phyloP scores from a whole-genome alignment of 1,140 invertebrate genomes.

The Protaetia brevitarsis region DNA sequence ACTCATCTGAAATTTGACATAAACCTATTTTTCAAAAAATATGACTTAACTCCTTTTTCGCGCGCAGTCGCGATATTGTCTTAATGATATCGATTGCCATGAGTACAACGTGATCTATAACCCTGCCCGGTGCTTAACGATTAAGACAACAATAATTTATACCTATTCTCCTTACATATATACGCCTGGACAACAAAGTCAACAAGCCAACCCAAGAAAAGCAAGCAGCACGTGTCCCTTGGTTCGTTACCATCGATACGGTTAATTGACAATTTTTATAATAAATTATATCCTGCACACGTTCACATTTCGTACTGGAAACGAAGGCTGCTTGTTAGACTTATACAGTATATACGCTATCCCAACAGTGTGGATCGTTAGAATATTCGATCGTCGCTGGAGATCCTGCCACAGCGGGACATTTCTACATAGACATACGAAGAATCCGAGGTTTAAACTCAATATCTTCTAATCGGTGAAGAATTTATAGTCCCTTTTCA shows the following conservation, averaged over 20 bases:
- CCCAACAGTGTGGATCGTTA: not conserved
- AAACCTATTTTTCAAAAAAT: too few species aligned
- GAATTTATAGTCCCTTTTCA: constrained; percentile 20
- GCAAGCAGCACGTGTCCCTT: constrained; percentile 7
- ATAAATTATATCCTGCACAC: constrained; percentile 3
- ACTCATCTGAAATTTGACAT: too few species aligned
- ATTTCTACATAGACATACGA: too few species aligned
- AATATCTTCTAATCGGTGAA: constrained; percentile 22
- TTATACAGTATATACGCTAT: not conserved
- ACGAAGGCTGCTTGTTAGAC: not conserved
- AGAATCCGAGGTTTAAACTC: constrained; percentile 2
- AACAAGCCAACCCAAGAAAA: not conserved
- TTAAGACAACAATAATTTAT: too few species aligned
- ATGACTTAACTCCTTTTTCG: too few species aligned
- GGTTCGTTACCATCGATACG: constrained; percentile 7
- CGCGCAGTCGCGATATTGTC: too few species aligned
- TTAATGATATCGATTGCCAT: too few species aligned
- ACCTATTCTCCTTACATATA: too few species aligned
- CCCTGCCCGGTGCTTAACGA: too few species aligned
- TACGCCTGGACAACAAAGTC: too few species aligned
- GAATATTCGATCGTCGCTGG: constrained; percentile 8
- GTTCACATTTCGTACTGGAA: not conserved
- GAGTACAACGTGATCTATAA: too few species aligned
- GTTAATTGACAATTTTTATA: constrained; percentile 16
- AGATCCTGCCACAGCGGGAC: constrained; percentile 17